A percentile compares a stretch with the other conserved stretches of the same genome.
Conservation (phyloP, 2,888 invertebrate species). For the Euspilapteryx auroguttella region DNA sequence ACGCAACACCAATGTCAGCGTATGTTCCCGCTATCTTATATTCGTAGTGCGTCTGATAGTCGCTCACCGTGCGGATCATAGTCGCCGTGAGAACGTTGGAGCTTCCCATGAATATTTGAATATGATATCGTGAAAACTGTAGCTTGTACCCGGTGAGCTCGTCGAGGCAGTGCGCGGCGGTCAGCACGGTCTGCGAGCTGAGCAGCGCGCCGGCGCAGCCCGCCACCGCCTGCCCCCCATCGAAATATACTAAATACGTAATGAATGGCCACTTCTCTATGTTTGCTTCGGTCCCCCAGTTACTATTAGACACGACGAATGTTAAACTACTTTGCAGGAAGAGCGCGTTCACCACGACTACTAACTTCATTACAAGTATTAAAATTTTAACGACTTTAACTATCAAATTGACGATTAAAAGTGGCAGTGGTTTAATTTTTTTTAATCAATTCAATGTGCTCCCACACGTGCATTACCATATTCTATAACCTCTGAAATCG, state of each 20-base stretch:
- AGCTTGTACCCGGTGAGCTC: conserved; percentile 3
- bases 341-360: too few relatives aligned
- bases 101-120: conserved; percentile 1
- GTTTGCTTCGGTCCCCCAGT: neutral
- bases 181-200: conserved; percentile 6
- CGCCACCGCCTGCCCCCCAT: neutral
- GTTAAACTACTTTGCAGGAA: too few relatives aligned
- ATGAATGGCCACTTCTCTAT: conserved; percentile 6
- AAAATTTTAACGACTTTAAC: too few relatives aligned
- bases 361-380: too few relatives aligned
- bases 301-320: too few relatives aligned
- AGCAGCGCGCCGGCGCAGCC: conserved; percentile 4
- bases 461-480: too few relatives aligned
- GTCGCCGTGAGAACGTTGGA: neutral
- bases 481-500: too few relatives aligned
- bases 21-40: neutral
- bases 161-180: conserved; percentile 6
- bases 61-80: neutral
- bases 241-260: neutral
- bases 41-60: conserved; percentile 2
- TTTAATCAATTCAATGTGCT: too few relatives aligned
- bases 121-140: too few relatives aligned
- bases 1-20: conserved; percentile 1
- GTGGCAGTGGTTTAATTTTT: too few relatives aligned
- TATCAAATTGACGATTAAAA: too few relatives aligned